These are phyloP conservation scores for Alviniconcha marisindica DNA, from an alignment of 1,140 invertebrate species.

Conservation along the genomic window DNA sequence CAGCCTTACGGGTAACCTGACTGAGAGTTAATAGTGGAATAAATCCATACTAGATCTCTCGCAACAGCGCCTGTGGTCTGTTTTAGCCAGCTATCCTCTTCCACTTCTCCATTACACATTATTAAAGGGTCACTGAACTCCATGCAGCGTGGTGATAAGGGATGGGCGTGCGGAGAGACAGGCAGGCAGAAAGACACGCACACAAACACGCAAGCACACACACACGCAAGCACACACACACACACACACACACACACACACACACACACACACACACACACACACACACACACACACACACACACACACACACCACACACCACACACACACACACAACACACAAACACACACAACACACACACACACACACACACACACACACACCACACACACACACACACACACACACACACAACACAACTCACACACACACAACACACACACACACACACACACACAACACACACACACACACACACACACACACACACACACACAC, in stretches of 20 bases:
- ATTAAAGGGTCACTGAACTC: not conserved
- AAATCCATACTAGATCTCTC: not conserved
- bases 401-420: not conserved
- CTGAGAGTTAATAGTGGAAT: too few species aligned
- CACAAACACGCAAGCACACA: not conserved
- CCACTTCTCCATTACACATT: not conserved
- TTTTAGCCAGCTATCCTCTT: not conserved
- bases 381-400: conserved; percentile 13
- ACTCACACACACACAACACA: not conserved
- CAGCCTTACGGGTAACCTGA: too few species aligned
- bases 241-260: too few species aligned
- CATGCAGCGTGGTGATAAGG: not conserved
- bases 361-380: too few species aligned
- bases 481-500: not conserved
- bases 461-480: not conserved
- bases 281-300: conserved; percentile 18
- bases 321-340: not conserved
- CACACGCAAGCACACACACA: not conserved
- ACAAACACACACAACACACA: conserved; percentile 1
- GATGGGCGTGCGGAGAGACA: not conserved
- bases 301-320: not conserved
- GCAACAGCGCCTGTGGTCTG: not conserved
- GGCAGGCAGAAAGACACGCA: not conserved
- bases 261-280: conserved; percentile 7
- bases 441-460: not conserved